Evolutionary conservation across 2,888 invertebrate species (phyloP).

Genomic region (Calephelis perditalis): DNA sequence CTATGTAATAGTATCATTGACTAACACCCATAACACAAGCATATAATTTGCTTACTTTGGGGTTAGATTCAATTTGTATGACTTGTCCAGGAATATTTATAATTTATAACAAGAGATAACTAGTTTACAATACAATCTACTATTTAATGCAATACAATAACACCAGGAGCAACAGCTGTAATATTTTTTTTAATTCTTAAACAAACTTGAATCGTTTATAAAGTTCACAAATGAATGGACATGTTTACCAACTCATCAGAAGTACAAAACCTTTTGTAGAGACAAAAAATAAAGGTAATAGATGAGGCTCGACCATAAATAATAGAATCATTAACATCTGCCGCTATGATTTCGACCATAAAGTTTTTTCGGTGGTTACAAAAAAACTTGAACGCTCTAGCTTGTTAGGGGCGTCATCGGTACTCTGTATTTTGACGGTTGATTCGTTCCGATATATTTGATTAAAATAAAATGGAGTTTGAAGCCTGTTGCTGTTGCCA

Average conservation of each 20-base stretch:
- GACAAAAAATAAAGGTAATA: conserved; percentile 38
- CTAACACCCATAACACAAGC: no score
- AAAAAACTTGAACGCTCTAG: conserved; percentile 43
- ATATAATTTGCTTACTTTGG: no score
- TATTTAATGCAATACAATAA: no score
- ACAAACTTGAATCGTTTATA: neutral
- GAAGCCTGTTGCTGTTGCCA: no score
- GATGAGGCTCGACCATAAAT: conserved; percentile 63
- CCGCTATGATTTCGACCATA: conserved; percentile 64
- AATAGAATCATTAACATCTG: conserved; percentile 78
- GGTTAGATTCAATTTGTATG: no score
- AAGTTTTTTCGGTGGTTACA: conserved; percentile 50
- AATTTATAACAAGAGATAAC: no score
- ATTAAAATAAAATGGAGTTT: conserved; percentile 5
- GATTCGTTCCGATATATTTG: conserved; percentile 30
- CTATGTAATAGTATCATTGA: no score
- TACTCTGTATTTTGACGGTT: conserved; percentile 65
- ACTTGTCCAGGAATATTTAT: no score
- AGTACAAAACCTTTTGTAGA: conserved; percentile 33
- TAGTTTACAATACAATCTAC: no score
- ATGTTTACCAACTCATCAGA: conserved; percentile 23
- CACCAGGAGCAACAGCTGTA: no score
- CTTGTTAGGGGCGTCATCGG: conserved; percentile 53
- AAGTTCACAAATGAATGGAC: conserved; percentile 1
- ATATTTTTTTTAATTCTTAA: neutral